Percentiles rank a stretch among this genome's conserved stretches.
Evolutionary conservation across 2,113 vertebrate species (phyloP).

Genomic region (Engraulis encrasicolus): DNA sequence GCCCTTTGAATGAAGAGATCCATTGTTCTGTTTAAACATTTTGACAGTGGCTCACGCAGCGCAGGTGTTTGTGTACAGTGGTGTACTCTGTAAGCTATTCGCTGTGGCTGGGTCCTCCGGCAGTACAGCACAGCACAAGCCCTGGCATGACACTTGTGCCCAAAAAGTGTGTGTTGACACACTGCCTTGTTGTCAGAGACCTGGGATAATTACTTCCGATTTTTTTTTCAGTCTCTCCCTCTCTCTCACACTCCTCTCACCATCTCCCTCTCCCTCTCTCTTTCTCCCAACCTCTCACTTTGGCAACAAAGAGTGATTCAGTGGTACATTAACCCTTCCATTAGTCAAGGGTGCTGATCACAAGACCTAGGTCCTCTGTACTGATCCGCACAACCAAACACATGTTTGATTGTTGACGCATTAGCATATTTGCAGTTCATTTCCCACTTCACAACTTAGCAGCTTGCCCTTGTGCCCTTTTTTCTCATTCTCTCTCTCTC

Average conservation of each 20-base stretch:
- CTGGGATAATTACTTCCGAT: slow-evolving; percentile 17
- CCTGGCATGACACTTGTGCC: not conserved
- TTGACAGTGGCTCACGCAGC: not conserved
- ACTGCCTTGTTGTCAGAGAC: not conserved
- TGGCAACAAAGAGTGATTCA: slow-evolving; percentile 1
- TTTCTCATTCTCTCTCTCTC: not conserved
- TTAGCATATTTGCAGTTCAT: not conserved
- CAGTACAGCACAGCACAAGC: not conserved
- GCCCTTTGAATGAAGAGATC: slow-evolving; percentile 24
- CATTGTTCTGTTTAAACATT: slow-evolving; percentile 25
- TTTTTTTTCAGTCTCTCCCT: not conserved
- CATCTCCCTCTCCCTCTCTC: not conserved
- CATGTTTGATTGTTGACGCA: slow-evolving; percentile 13
- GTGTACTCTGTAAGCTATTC: too few species aligned
- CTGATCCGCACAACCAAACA: not conserved
- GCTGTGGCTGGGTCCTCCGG: too few species aligned
- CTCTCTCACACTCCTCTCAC: not conserved
- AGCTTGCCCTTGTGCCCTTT: not conserved
- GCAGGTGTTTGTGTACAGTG: not conserved
- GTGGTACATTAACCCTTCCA: not conserved
- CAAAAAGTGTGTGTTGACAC: slow-evolving; percentile 3
- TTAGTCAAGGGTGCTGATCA: not conserved
- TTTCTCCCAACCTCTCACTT: not conserved
- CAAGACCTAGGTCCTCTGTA: not conserved
- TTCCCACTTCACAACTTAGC: not conserved